Conservation (phyloP, 2,113 vertebrate genomes). For the Mugil cephalus region DNA sequence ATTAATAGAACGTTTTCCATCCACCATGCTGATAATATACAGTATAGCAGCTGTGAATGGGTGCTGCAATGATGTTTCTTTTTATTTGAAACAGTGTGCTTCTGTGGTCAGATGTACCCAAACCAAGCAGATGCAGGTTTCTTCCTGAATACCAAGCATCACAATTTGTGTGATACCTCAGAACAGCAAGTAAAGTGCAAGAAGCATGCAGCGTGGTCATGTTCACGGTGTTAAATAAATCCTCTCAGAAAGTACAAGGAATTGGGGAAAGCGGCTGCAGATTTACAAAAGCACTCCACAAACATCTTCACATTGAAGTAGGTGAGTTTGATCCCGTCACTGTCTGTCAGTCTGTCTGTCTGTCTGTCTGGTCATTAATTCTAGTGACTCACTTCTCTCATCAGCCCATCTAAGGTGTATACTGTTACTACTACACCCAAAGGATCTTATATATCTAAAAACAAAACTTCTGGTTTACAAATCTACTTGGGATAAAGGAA, state of each 20-base stretch:
- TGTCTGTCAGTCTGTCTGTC: too few species aligned
- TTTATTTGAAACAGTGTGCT: slow-evolving; percentile 45
- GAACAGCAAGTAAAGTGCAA: slow-evolving; percentile 9
- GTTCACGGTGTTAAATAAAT: slow-evolving; percentile 57
- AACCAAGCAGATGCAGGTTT: slow-evolving; percentile 41
- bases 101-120: slow-evolving; percentile 13
- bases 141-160: slow-evolving; percentile 35
- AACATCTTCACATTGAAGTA: slow-evolving; percentile 10
- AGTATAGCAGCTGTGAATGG: slow-evolving; percentile 4
- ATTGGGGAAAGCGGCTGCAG: not conserved
- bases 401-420: not conserved
- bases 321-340: slow-evolving; percentile 1
- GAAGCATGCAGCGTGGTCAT: slow-evolving; percentile 39
- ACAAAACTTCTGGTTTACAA: not conserved
- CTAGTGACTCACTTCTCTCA: slow-evolving; percentile 24
- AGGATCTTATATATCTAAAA: not conserved
- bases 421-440: not conserved
- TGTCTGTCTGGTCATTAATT: slow-evolving; percentile 29
- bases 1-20: not conserved
- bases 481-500: not conserved
- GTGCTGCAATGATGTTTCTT: not conserved
- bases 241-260: not conserved
- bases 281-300: slow-evolving; percentile 23
- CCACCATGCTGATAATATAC: slow-evolving; percentile 1
- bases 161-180: slow-evolving; percentile 26